Base-by-base conservation (phyloP, 2,888 invertebrate genomes). In the Dichetophora obliterata region DNA sequence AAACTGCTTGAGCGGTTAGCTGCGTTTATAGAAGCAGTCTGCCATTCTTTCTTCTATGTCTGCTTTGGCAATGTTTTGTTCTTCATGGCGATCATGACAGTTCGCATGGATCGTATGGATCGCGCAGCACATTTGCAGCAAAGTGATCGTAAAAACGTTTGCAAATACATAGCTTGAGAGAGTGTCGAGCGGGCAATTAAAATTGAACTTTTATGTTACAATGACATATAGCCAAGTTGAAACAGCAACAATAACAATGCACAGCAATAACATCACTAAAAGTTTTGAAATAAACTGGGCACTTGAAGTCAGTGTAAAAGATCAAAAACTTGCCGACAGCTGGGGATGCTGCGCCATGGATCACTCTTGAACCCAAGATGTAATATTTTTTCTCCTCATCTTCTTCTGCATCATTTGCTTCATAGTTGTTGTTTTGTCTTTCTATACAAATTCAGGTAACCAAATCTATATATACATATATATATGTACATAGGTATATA, bases 181-280 rank as follows among this genome's bases (percentile, higher is more conserved):
- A 73, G 73, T 73, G 73, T 85, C 84, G 85, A 85, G 86, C 86
- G 81, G 83, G 86, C 86, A 86, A 86, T 86, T 86, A 86, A 86
- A 86, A 86, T 84, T 85, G 86, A 86, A 86, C 86, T 86, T 86
- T 86, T 85, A 86, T 86, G 86, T 86, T 85, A 83, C 86, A 86
- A 86, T 86, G 86, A 86, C 86, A 86, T 85, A 85, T 85, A 85
- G 85, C 84, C 83, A 81, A 77, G 59, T 69, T 75, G 76, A 72
- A 75, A 70, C 71, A 76, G 61, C 72, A 70, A 77, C 70, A 73
- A 65, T 37, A 73, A 50, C 34, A 52, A 34, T 14, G 52, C 31
- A 61, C 16, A 57, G 76, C 76, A 78, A 73, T 68, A 77, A 31
- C 75, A 73, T 27, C 24, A 24, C 22, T 34, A 16, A 34, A 19